Percentiles rank a stretch among this genome's conserved stretches.
These are phyloP conservation scores for Crepidodera aurea DNA, from an alignment of 2,888 invertebrate species.

Conservation along the genomic window DNA sequence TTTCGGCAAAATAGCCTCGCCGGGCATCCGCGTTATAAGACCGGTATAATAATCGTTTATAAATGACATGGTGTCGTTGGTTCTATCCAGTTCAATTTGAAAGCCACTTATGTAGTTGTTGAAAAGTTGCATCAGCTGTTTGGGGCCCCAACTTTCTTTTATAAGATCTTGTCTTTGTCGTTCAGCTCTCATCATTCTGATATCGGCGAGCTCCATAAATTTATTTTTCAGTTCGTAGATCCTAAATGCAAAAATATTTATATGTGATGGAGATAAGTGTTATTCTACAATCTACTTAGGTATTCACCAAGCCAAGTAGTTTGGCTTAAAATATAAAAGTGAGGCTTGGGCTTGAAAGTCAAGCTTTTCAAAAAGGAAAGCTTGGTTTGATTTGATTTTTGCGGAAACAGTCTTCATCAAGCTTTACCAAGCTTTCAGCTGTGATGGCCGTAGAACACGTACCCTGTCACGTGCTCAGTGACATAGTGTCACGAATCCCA, in stretches of 20 bases:
- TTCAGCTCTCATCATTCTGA: slow-evolving; percentile 65
- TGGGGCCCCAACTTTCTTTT: slow-evolving; percentile 66
- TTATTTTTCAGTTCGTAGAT: slow-evolving; percentile 57
- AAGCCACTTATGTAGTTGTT: slow-evolving; percentile 67
- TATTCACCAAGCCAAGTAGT: not conserved
- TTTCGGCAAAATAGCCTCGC: slow-evolving; percentile 63
- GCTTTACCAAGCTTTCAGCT: no score
- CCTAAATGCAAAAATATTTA: slow-evolving; percentile 55
- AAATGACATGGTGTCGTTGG: slow-evolving; percentile 60
- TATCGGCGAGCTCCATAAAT: slow-evolving; percentile 67
- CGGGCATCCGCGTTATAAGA: slow-evolving; percentile 59
- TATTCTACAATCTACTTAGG: no score
- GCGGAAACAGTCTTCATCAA: no score
- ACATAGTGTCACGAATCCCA: no score
- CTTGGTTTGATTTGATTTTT: no score
- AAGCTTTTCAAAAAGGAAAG: no score
- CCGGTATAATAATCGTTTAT: slow-evolving; percentile 62
- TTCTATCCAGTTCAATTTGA: slow-evolving; percentile 70
- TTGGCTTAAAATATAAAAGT: not conserved
- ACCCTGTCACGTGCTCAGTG: no score
- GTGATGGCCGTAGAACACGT: no score
- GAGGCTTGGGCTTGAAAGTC: no score
- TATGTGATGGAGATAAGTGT: not conserved
- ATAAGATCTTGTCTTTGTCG: slow-evolving; percentile 65
- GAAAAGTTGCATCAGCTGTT: slow-evolving; percentile 64